phyloP scores from a whole-genome alignment of 2,888 invertebrate genomes.

The Lepeophtheirus nordmannii region DNA sequence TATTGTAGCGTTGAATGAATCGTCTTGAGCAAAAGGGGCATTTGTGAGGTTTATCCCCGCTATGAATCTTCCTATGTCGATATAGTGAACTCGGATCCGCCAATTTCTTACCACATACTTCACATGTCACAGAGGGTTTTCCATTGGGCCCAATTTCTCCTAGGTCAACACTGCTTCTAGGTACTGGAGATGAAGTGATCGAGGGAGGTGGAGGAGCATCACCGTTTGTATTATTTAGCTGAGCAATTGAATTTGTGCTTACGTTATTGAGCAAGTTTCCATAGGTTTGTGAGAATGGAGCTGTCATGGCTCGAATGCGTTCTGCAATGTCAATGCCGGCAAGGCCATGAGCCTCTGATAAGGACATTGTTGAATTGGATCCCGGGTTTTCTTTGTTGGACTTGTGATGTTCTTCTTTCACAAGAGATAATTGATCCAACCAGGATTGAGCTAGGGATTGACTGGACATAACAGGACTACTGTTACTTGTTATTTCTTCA shows the following conservation, averaged over 20 bases:
- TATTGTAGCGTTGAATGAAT: conserved; percentile 23
- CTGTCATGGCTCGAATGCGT: conserved; percentile 4
- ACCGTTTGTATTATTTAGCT: neutral
- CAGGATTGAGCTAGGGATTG: conserved; percentile 12
- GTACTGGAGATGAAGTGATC: neutral
- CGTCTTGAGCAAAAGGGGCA: conserved; percentile 21
- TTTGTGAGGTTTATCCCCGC: conserved; percentile 23
- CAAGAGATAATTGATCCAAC: conserved; percentile 10
- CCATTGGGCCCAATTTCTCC: conserved; percentile 22
- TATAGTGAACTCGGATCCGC: conserved; percentile 19
- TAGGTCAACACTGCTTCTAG: neutral
- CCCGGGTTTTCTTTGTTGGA: conserved; percentile 3
- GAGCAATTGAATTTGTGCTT: neutral
- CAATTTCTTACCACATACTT: conserved; percentile 23
- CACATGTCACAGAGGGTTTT: conserved; percentile 19
- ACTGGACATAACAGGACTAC: neutral
- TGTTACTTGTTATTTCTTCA: neutral
- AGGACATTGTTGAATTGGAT: neutral
- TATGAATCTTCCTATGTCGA: conserved; percentile 21
- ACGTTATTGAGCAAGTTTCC: neutral
- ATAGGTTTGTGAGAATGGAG: conserved; percentile 4
- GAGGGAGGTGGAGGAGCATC: neutral
- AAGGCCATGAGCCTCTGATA: conserved; percentile 4
- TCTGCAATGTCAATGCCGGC: conserved; percentile 18
- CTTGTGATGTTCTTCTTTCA: conserved; percentile 3